Conservation (phyloP, 1,140 invertebrate species). For the Bombus soroeensis region DNA sequence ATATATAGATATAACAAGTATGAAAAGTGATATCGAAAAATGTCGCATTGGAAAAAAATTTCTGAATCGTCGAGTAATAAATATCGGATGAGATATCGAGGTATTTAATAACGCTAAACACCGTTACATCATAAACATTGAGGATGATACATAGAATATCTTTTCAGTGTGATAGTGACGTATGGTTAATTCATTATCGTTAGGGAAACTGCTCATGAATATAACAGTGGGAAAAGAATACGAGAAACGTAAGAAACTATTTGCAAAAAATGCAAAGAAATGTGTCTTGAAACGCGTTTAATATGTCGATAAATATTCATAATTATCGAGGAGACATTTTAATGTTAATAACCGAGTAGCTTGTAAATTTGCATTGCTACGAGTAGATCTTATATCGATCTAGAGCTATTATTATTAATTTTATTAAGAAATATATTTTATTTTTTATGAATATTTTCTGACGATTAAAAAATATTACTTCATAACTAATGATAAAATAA, state of each 20-base stretch:
- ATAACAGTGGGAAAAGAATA: no score
- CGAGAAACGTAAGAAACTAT: not conserved
- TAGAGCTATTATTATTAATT: not conserved
- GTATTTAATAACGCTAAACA: not conserved
- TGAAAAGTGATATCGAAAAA: not conserved
- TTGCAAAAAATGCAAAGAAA: not conserved
- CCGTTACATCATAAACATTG: not conserved
- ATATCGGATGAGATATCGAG: not conserved
- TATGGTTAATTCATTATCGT: not conserved
- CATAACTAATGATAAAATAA: not conserved
- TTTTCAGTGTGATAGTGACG: not conserved
- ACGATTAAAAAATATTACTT: not conserved
- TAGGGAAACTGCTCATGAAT: not conserved
- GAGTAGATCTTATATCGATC: not conserved
- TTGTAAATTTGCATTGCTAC: not conserved
- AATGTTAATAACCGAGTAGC: not conserved
- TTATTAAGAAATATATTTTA: not conserved
- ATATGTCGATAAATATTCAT: not conserved
- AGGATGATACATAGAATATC: not conserved
- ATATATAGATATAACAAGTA: no score
- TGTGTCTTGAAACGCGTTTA: not conserved
- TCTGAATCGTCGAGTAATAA: not conserved
- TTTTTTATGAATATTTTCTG: not conserved
- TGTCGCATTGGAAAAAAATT: not conserved
- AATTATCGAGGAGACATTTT: no score